Evolutionary conservation across 1,140 invertebrate species (phyloP).

Genomic region (Samia ricini): DNA sequence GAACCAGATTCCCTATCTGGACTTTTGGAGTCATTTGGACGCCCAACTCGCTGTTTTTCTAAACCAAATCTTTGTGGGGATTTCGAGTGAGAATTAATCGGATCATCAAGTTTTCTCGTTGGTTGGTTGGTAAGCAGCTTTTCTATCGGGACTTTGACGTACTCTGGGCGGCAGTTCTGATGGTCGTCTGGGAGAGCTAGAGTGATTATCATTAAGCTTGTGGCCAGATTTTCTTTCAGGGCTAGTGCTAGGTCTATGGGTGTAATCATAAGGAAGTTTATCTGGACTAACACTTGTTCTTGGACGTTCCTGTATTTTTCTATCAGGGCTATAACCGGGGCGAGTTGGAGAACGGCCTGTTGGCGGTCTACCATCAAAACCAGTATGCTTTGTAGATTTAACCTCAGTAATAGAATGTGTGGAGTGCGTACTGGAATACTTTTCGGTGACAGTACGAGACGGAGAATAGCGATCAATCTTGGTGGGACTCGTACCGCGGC

Average conservation of each 20-base stretch:
- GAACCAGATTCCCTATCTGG: conserved; percentile 25
- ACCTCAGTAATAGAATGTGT: conserved; percentile 45
- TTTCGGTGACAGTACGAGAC: conserved; percentile 39
- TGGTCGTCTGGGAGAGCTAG: conserved; percentile 17
- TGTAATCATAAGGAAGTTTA: conserved; percentile 25
- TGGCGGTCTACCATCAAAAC: conserved; percentile 32
- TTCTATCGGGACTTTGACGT: conserved; percentile 22
- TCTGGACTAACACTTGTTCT: conserved; percentile 39
- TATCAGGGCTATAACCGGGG: conserved; percentile 32
- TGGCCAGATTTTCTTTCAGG: conserved; percentile 33
- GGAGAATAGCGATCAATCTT: conserved; percentile 57
- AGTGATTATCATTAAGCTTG: conserved; percentile 12
- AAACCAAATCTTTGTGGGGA: conserved; percentile 25
- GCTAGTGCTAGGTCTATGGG: conserved; percentile 32
- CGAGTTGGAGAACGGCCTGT: conserved; percentile 40
- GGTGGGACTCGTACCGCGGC: conserved; percentile 58
- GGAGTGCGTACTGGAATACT: conserved; percentile 46
- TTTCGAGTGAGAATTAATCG: neutral
- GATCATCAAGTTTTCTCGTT: conserved; percentile 5
- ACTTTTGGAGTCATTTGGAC: conserved; percentile 16
- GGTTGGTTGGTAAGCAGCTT: conserved; percentile 1
- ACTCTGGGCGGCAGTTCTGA: conserved; percentile 10
- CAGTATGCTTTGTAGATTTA: conserved; percentile 35
- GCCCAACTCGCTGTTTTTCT: conserved; percentile 20
- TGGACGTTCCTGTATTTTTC: conserved; percentile 25